Evolutionary conservation across 2,797 vertebrate genomes (phyloP).

Genomic region (Thamnophis elegans): DNA sequence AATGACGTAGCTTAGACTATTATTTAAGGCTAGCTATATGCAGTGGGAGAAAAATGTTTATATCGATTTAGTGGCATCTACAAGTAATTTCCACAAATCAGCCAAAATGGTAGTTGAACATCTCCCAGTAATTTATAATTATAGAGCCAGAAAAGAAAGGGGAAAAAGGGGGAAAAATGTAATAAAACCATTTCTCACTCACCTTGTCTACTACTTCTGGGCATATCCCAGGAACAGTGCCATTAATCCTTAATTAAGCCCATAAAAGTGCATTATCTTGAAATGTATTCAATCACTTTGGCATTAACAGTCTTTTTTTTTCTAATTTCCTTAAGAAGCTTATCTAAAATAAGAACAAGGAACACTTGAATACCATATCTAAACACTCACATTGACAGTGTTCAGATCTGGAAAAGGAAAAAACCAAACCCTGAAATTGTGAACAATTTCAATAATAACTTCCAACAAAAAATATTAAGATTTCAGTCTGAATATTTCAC

Average conservation of each 20-base stretch:
- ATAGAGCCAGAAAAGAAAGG: background rate
- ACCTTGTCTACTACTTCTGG: background rate
- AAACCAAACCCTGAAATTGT: background rate
- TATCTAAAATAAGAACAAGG: background rate
- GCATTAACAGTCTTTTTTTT: slow-evolving; percentile 4
- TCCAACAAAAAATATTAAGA: background rate
- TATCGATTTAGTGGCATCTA: slow-evolving; percentile 16
- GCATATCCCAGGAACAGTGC: slow-evolving; percentile 19
- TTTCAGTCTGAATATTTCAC: background rate
- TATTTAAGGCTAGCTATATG: background rate
- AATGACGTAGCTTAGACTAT: slow-evolving; percentile 9
- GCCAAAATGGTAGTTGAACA: background rate
- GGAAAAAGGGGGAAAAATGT: background rate
- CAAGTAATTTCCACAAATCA: slow-evolving; percentile 3
- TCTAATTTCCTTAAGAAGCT: slow-evolving; percentile 4
- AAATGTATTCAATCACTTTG: slow-evolving; percentile 2
- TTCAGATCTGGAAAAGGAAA: background rate
- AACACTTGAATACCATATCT: background rate
- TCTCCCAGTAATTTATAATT: slow-evolving; percentile 10
- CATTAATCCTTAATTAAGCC: slow-evolving; percentile 31
- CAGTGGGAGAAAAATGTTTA: slow-evolving; percentile 9
- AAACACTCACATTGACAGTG: background rate
- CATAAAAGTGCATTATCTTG: slow-evolving; percentile 8
- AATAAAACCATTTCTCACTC: slow-evolving; percentile 18
- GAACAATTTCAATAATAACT: background rate